These are phyloP conservation scores for Caenorhabditis panamensis DNA, from an alignment of 2,888 invertebrate species.

Conservation along the genomic window DNA sequence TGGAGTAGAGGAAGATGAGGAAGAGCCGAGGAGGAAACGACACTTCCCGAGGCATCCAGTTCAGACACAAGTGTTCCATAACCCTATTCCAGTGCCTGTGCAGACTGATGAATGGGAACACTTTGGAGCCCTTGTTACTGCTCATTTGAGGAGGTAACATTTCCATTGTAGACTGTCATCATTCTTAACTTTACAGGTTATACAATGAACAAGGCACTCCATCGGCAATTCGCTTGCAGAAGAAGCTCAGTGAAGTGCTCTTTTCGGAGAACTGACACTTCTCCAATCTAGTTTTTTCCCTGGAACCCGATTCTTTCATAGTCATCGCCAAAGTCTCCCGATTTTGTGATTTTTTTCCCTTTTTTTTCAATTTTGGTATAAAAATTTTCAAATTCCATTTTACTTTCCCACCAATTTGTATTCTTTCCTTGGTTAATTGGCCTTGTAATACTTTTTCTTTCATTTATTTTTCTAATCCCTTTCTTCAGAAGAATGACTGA, in stretches of 20 bases:
- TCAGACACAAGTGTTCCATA: conserved; percentile 25
- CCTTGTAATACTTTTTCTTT: background rate
- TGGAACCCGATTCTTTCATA: background rate
- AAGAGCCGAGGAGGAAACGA: conserved; percentile 53
- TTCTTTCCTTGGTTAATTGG: too few species aligned
- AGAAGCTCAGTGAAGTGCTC: conserved; percentile 57
- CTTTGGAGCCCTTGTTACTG: conserved; percentile 63
- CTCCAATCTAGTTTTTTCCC: too few species aligned
- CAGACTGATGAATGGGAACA: conserved; percentile 65
- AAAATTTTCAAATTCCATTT: too few species aligned
- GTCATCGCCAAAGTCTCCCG: background rate
- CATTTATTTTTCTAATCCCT: background rate
- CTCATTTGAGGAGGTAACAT: conserved; percentile 55
- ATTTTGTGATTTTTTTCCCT: background rate
- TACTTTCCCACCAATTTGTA: background rate
- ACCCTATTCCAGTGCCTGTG: background rate
- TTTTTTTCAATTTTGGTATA: background rate
- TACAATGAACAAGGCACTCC: conserved; percentile 19
- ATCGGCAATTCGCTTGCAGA: conserved; percentile 55
- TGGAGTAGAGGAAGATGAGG: conserved; percentile 40
- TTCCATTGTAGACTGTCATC: background rate
- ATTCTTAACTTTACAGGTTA: conserved; percentile 19
- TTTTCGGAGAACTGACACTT: conserved; percentile 51
- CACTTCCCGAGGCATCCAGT: conserved; percentile 21
- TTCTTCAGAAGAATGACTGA: too few species aligned